Percentiles rank a stretch among this genome's conserved stretches.
phyloP scores from a whole-genome alignment of 2,888 invertebrate genomes.

The Aphodius sticticus region DNA sequence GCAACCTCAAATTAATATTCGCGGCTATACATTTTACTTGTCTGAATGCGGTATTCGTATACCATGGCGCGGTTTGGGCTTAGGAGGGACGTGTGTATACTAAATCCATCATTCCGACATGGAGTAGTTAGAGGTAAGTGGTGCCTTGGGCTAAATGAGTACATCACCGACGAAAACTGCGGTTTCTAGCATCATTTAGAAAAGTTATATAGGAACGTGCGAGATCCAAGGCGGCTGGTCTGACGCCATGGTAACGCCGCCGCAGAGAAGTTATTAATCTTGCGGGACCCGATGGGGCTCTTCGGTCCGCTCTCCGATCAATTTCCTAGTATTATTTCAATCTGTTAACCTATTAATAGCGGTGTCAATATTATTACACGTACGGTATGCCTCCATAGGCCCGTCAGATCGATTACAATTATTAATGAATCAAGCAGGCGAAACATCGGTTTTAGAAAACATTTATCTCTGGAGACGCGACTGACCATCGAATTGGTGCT shows the following conservation, averaged over 20 bases:
- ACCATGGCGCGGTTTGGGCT: background rate
- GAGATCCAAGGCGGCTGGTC: background rate
- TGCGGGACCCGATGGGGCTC: background rate
- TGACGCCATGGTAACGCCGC: background rate
- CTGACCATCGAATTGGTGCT: background rate
- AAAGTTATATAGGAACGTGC: background rate
- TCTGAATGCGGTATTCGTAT: background rate
- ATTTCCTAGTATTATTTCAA: slow-evolving; percentile 4
- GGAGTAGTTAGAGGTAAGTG: background rate
- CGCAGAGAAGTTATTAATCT: background rate
- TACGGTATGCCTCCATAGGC: slow-evolving; percentile 12
- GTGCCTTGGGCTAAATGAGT: background rate
- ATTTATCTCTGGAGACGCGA: background rate
- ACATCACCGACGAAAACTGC: background rate
- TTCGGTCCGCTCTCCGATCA: background rate
- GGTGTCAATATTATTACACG: slow-evolving; percentile 12
- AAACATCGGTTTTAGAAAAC: slow-evolving; percentile 20
- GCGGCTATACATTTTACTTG: background rate
- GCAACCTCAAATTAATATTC: no score
- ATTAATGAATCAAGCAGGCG: slow-evolving; percentile 21
- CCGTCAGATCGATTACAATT: slow-evolving; percentile 8
- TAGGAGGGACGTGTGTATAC: background rate
- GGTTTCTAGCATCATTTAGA: background rate
- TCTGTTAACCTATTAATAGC: background rate
- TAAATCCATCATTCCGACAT: background rate